phyloP scores from a whole-genome alignment of 2,888 invertebrate genomes.

The Spilarctia lutea region DNA sequence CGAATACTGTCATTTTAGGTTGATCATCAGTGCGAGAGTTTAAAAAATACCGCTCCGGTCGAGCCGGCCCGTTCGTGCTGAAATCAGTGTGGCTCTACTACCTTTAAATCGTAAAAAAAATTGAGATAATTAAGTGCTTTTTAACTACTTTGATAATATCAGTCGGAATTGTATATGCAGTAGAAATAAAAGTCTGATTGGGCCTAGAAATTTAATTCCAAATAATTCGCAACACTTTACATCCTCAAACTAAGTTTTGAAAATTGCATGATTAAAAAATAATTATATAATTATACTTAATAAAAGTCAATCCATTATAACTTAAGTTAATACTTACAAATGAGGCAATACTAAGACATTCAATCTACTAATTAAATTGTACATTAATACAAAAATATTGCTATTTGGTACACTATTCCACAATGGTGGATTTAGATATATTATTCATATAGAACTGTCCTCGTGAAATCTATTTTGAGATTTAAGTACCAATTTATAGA shows the following conservation, averaged over 20 bases:
- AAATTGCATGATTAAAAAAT: neutral
- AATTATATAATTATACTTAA: no score
- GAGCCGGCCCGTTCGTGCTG: no score
- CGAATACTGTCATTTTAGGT: no score
- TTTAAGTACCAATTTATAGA: conserved; percentile 31
- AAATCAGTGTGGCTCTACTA: no score
- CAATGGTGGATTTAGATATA: neutral
- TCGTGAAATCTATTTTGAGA: neutral
- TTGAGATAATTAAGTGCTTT: no score
- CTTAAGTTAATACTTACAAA: neutral
- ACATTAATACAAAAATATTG: neutral
- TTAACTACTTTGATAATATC: neutral
- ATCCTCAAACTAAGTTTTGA: neutral
- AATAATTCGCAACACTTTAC: neutral
- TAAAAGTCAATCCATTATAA: neutral
- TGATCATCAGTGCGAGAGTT: no score
- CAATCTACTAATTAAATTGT: neutral
- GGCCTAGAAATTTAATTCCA: neutral
- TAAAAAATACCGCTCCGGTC: no score
- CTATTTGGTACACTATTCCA: neutral
- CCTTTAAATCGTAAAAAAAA: no score
- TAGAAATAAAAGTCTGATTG: neutral
- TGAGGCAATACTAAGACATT: conserved; percentile 1
- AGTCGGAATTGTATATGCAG: neutral
- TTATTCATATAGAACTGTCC: neutral